Conservation (phyloP, 2,888 invertebrate species). For the Drosophila trichaetosa region DNA sequence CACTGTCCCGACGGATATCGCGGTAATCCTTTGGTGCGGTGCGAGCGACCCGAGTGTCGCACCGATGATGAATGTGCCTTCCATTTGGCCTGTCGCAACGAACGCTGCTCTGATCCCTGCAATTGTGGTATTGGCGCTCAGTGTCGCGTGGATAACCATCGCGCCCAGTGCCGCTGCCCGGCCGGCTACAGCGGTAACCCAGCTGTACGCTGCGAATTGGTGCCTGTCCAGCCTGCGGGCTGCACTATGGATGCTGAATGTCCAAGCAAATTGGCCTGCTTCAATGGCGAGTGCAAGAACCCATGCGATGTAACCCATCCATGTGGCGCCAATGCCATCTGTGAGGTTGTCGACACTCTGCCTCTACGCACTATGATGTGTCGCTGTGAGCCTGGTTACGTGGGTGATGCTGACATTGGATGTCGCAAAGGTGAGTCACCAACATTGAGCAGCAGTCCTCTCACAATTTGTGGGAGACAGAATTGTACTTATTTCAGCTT, state of each 20-base stretch:
- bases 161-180: slow-evolving; percentile 92
- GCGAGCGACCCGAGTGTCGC: slow-evolving; percentile 92
- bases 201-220: slow-evolving; percentile 87
- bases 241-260: slow-evolving; percentile 94
- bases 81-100: slow-evolving; percentile 91
- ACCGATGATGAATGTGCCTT: slow-evolving; percentile 91
- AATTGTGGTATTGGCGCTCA: slow-evolving; percentile 91
- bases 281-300: slow-evolving; percentile 91
- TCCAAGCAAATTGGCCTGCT: slow-evolving; percentile 93
- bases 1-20: slow-evolving; percentile 90
- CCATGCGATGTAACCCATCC: slow-evolving; percentile 92
- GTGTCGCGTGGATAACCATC: slow-evolving; percentile 91
- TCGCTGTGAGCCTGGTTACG: slow-evolving; percentile 92
- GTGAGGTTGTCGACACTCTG: slow-evolving; percentile 93
- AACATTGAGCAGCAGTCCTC: neutral
- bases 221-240: slow-evolving; percentile 87
- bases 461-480: neutral
- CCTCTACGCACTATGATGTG: slow-evolving; percentile 95
- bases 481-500: slow-evolving; percentile 25
- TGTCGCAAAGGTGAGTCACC: slow-evolving; percentile 90
- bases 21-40: slow-evolving; percentile 92
- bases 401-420: slow-evolving; percentile 94
- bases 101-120: slow-evolving; percentile 93
- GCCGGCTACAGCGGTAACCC: slow-evolving; percentile 93
- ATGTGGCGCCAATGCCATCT: slow-evolving; percentile 92